Conservation (phyloP, 2,888 invertebrate species). For the Poecilobothrus nobilitatus region DNA sequence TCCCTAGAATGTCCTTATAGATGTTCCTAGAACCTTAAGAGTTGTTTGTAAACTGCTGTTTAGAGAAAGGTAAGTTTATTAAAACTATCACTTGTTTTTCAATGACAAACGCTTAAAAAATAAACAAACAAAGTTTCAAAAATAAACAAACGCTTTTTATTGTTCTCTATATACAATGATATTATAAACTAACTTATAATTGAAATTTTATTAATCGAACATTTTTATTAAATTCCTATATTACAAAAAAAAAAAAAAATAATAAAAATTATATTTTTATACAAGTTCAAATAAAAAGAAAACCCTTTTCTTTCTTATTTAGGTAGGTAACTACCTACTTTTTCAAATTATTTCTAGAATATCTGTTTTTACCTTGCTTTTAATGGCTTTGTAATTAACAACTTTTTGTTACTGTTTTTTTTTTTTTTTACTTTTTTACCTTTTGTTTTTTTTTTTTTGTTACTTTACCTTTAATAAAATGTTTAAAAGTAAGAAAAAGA, state of each 20-base stretch:
- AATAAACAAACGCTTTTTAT: too few species aligned
- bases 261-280: background rate
- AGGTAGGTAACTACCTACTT: too few species aligned
- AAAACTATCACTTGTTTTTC: too few species aligned
- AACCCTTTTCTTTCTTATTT: background rate
- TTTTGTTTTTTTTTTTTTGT: background rate
- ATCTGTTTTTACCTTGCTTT: background rate
- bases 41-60: too few species aligned
- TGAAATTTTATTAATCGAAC: background rate
- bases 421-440: background rate
- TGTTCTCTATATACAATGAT: too few species aligned
- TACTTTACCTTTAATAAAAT: background rate
- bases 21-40: too few species aligned
- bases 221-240: background rate
- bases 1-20: too few species aligned
- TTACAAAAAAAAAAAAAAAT: background rate
- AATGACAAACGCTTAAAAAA: too few species aligned
- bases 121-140: too few species aligned
- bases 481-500: too few species aligned
- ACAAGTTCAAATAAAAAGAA: background rate
- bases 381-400: constrained; percentile 4
- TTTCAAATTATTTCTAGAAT: background rate
- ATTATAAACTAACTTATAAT: too few species aligned
- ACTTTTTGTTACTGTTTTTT: background rate
- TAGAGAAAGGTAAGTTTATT: too few species aligned